phyloP scores from a whole-genome alignment of 1,140 invertebrate genomes.

The Drosophila seguyi region DNA sequence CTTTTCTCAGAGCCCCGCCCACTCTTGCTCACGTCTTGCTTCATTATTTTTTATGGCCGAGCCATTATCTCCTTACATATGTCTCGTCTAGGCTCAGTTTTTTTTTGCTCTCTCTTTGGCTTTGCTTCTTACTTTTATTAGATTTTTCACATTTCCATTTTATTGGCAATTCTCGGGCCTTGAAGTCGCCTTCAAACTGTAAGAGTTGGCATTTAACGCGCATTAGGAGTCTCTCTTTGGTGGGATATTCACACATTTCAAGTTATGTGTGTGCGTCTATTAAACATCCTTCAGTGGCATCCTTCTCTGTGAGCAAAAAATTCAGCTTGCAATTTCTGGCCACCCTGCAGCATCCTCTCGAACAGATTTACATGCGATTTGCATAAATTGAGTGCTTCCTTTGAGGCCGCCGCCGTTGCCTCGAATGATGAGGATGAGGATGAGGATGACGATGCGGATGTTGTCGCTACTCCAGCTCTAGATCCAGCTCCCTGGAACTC shows the following conservation, averaged over 20 bases:
- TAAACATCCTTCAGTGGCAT: conserved; percentile 46
- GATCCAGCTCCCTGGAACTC: conserved; percentile 16
- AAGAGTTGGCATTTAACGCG: conserved; percentile 67
- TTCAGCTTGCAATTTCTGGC: conserved; percentile 46
- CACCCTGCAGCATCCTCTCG: conserved; percentile 44
- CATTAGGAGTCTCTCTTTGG: conserved; percentile 51
- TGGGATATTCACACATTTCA: conserved; percentile 43
- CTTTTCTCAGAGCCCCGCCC: neutral
- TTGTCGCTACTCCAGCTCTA: conserved; percentile 11
- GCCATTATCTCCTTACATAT: conserved; percentile 73
- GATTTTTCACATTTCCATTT: conserved; percentile 43
- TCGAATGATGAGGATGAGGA: conserved; percentile 36
- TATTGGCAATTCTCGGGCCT: conserved; percentile 43
- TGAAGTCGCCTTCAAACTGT: conserved; percentile 58
- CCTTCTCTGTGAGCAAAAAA: conserved; percentile 29
- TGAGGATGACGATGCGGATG: conserved; percentile 45
- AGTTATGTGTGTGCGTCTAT: conserved; percentile 23
- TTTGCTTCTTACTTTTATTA: conserved; percentile 17
- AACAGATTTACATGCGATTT: conserved; percentile 84
- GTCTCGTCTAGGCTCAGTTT: conserved; percentile 9
- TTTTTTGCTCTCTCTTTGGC: neutral
- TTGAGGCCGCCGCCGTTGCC: conserved; percentile 62
- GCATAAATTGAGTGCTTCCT: conserved; percentile 84
- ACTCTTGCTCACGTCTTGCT: conserved; percentile 33
- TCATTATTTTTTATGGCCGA: conserved; percentile 76